These are phyloP conservation scores for Pelosia muscerda DNA, from an alignment of 2,888 invertebrate genomes.

Conservation along the genomic window DNA sequence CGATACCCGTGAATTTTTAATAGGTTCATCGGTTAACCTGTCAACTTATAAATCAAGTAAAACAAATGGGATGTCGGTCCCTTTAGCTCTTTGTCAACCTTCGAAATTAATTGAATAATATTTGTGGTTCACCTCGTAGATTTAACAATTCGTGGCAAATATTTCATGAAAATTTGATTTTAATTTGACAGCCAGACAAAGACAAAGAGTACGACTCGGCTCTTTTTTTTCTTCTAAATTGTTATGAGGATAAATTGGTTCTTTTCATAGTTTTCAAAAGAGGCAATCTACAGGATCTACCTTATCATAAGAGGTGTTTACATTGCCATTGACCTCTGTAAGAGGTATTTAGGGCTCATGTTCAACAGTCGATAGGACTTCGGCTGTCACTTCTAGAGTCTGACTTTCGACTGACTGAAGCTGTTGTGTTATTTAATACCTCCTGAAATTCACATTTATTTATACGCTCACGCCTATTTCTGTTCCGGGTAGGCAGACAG, in stretches of 20 bases:
- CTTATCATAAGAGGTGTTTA: neutral
- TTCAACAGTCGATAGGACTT: neutral
- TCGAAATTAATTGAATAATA: slow-evolving; percentile 19
- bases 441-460: too few species aligned
- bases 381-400: neutral
- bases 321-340: neutral
- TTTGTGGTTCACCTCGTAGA: slow-evolving; percentile 5
- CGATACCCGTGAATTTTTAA: slow-evolving; percentile 11
- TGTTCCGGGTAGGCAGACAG: too few species aligned
- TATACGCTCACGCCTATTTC: too few species aligned
- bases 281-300: neutral
- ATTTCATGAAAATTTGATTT: neutral
- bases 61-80: slow-evolving; percentile 33
- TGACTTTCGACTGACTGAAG: neutral
- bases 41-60: slow-evolving; percentile 11
- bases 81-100: slow-evolving; percentile 22
- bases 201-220: too few species aligned
- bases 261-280: neutral
- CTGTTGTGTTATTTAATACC: too few species aligned
- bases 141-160: neutral
- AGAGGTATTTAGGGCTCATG: neutral
- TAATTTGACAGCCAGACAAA: neutral
- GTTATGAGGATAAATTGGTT: neutral
- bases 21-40: slow-evolving; percentile 28
- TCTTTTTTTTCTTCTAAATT: too few species aligned